Evolutionary conservation across 1,140 invertebrate genomes (phyloP).

Genomic region (Oedothorax gibbosus): DNA sequence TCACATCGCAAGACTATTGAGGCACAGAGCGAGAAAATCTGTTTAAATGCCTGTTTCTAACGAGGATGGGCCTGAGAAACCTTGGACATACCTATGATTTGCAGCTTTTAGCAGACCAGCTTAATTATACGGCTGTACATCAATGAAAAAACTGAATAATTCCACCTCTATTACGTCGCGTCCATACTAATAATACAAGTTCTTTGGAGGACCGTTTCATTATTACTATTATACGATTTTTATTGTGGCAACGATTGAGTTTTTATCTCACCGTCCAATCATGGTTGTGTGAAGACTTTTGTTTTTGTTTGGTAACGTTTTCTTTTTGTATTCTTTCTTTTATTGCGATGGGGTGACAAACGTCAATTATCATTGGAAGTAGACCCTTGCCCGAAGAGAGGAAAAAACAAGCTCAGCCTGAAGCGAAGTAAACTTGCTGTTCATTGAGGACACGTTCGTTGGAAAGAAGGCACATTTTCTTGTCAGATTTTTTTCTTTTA

Average conservation of each 20-base stretch:
- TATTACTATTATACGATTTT: slow-evolving; percentile 28
- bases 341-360: slow-evolving; percentile 47
- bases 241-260: slow-evolving; percentile 42
- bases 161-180: neutral
- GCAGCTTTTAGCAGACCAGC: slow-evolving; percentile 19
- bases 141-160: slow-evolving; percentile 47
- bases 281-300: neutral
- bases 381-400: slow-evolving; percentile 19
- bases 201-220: slow-evolving; percentile 24
- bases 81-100: slow-evolving; percentile 38
- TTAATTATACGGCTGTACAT: slow-evolving; percentile 45
- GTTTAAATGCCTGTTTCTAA: slow-evolving; percentile 34
- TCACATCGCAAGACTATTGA: neutral
- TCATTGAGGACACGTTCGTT: slow-evolving; percentile 20
- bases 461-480: neutral
- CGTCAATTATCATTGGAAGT: slow-evolving; percentile 46
- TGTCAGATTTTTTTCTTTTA: no score
- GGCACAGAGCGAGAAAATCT: slow-evolving; percentile 20
- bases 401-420: slow-evolving; percentile 44
- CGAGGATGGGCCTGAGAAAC: slow-evolving; percentile 16
- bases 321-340: slow-evolving; percentile 10
- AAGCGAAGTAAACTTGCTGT: slow-evolving; percentile 27
- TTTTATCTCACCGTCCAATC: slow-evolving; percentile 11
- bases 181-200: slow-evolving; percentile 50
- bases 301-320: slow-evolving; percentile 11